These are phyloP conservation scores for Panopea generosa DNA, from an alignment of 2,888 invertebrate genomes.

Conservation along the genomic window DNA sequence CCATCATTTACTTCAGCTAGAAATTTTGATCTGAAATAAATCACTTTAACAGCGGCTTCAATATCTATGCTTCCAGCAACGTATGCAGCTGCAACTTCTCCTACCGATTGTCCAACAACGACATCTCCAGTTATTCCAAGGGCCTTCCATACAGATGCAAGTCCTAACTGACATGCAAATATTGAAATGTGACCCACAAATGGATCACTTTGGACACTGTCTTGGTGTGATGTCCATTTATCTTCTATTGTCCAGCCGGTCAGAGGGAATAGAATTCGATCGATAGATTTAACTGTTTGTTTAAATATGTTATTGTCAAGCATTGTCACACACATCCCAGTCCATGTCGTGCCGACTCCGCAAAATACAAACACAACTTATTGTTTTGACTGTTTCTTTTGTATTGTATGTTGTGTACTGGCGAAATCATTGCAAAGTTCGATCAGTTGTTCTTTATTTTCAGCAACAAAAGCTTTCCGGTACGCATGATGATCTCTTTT, in stretches of 20 bases:
- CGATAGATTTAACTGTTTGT: conserved; percentile 48
- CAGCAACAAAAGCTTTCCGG: conserved; percentile 6
- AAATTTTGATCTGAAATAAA: conserved; percentile 65
- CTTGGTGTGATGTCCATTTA: conserved; percentile 13
- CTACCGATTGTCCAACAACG: conserved; percentile 75
- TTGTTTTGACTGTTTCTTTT: background rate
- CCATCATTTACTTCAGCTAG: conserved; percentile 62
- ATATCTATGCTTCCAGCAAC: conserved; percentile 60
- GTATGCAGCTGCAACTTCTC: conserved; percentile 74
- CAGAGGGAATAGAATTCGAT: conserved; percentile 28
- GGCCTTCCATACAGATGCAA: conserved; percentile 58
- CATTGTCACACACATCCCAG: conserved; percentile 65
- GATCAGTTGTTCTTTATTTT: background rate
- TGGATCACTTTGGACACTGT: conserved; percentile 53
- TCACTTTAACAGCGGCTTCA: conserved; percentile 66
- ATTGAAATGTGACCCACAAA: conserved; percentile 69
- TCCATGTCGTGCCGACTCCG: conserved; percentile 69
- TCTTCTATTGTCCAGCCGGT: conserved; percentile 39
- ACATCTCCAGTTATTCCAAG: conserved; percentile 63
- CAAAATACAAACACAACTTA: conserved; percentile 69
- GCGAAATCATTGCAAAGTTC: background rate
- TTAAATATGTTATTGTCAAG: conserved; percentile 44
- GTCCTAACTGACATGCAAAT: conserved; percentile 68
- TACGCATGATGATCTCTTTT: conserved; percentile 26
- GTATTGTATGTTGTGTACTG: background rate